Conservation (phyloP, 2,113 vertebrate species). For the Prunella himalayana region DNA sequence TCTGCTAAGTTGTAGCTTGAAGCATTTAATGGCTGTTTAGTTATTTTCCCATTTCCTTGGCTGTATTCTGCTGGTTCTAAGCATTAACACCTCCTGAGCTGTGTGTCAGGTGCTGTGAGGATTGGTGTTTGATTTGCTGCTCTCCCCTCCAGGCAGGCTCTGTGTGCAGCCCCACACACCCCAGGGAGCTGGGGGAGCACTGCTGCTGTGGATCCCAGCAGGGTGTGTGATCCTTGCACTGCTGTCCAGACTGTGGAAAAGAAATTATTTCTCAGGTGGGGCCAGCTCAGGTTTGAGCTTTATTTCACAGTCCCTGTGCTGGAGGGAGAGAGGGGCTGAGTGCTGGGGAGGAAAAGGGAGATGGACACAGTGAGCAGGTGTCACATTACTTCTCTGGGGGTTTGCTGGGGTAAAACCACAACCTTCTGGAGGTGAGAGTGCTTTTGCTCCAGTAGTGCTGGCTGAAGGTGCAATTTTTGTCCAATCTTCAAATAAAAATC, state of each 20-base stretch:
- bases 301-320: neutral
- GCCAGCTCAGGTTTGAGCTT: neutral
- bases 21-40: neutral
- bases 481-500: neutral
- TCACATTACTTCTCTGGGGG: neutral
- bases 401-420: neutral
- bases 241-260: neutral
- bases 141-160: neutral
- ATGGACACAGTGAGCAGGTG: neutral
- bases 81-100: neutral
- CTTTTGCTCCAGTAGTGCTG: neutral
- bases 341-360: neutral
- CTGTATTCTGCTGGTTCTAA: neutral
- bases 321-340: neutral
- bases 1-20: neutral
- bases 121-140: neutral
- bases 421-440: accelerated
- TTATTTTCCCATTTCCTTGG: neutral
- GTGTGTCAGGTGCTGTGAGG: neutral
- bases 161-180: neutral
- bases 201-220: neutral
- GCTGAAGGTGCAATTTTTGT: neutral
- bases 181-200: neutral
- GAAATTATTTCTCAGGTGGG: neutral
- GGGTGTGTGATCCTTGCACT: neutral